Conservation (phyloP, 2,113 vertebrate species). For the Muscicapa adusta region DNA sequence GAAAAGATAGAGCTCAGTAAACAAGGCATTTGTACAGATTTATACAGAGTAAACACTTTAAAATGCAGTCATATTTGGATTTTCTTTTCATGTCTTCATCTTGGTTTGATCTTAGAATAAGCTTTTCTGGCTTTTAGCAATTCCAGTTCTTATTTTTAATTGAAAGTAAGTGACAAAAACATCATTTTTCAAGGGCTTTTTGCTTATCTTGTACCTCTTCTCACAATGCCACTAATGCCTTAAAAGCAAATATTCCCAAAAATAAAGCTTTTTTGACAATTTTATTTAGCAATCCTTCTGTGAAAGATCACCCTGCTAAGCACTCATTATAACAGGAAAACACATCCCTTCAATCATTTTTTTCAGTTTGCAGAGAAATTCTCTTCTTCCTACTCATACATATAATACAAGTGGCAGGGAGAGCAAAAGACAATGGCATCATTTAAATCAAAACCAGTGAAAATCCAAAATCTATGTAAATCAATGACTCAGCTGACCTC, state of each 20-base stretch:
- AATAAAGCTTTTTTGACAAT: background rate
- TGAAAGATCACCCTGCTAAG: background rate
- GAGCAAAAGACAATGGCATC: background rate
- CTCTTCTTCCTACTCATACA: background rate
- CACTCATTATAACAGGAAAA: background rate
- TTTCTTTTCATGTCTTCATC: background rate
- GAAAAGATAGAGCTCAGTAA: background rate
- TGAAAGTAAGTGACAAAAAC: background rate
- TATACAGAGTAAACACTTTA: background rate
- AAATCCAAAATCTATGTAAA: background rate
- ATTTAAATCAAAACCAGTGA: background rate
- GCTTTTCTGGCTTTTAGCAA: background rate
- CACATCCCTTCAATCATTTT: background rate
- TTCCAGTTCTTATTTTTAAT: background rate
- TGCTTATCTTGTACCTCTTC: background rate
- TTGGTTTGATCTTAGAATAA: background rate
- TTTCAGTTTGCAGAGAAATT: background rate
- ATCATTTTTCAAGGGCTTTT: background rate
- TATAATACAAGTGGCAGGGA: background rate
- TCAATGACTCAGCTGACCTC: background rate
- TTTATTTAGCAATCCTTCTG: background rate
- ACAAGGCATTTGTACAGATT: background rate
- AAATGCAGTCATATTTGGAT: background rate
- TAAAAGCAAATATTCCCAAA: background rate
- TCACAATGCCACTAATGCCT: background rate